Percentiles rank a stretch among this genome's conserved stretches.
Conservation (phyloP, 2,797 vertebrate species). For the Sternarchorhynchus goeldii region DNA sequence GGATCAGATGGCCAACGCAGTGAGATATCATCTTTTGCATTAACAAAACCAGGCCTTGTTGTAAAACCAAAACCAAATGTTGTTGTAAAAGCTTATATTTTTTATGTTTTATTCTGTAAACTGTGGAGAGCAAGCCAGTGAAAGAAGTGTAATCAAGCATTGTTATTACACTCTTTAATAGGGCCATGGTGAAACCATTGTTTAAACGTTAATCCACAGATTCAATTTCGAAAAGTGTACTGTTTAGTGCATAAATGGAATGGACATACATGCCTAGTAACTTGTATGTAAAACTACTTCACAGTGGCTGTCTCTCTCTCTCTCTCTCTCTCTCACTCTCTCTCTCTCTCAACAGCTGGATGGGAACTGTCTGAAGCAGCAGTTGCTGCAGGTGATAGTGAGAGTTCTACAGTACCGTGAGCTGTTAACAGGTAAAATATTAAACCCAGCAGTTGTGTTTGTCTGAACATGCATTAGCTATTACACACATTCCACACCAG, state of each 20-base stretch:
- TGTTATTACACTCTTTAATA: too few species aligned
- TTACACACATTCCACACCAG: conserved; percentile 36
- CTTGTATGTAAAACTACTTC: too few species aligned
- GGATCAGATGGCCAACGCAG: conserved; percentile 78
- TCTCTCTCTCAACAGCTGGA: conserved; percentile 73
- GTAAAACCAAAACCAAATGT: too few species aligned
- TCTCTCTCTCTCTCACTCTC: conserved; percentile 42
- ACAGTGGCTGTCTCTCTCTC: conserved; percentile 9
- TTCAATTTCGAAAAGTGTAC: too few species aligned
- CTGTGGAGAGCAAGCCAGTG: too few species aligned
- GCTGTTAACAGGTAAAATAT: conserved; percentile 87
- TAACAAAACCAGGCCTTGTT: neutral
- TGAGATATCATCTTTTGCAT: conserved; percentile 38
- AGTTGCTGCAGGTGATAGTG: conserved; percentile 86
- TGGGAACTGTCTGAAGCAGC: conserved; percentile 79
- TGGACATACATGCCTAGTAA: too few species aligned
- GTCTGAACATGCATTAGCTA: conserved; percentile 14
- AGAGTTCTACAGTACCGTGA: conserved; percentile 90
- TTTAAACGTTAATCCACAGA: too few species aligned
- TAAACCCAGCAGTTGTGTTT: conserved; percentile 10
- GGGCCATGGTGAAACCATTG: too few species aligned
- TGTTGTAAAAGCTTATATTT: too few species aligned
- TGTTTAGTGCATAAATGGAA: too few species aligned
- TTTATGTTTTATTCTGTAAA: too few species aligned
- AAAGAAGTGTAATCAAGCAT: too few species aligned